A percentile compares a stretch with the other conserved stretches of the same genome.
These are phyloP conservation scores for Ceratina australensis DNA, from an alignment of 1,140 invertebrate genomes.

Conservation along the genomic window DNA sequence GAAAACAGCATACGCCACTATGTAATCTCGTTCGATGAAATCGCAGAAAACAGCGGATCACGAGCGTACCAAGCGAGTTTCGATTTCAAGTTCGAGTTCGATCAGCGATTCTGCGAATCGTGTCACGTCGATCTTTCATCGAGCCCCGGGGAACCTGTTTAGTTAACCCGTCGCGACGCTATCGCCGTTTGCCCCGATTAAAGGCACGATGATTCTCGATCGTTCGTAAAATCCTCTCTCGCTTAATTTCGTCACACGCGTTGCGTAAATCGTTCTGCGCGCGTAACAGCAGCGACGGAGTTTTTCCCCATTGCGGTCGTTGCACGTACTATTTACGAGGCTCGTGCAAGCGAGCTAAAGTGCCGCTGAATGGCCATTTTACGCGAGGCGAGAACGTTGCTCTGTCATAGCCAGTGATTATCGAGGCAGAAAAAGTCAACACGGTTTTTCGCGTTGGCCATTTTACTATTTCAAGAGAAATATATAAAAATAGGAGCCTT, in stretches of 20 bases:
- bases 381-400: conserved; percentile 42
- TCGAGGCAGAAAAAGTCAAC: conserved; percentile 24
- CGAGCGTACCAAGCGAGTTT: conserved; percentile 8
- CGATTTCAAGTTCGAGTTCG: conserved; percentile 61
- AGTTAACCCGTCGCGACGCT: neutral
- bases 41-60: conserved; percentile 19
- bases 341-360: conserved; percentile 30
- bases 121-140: conserved; percentile 47
- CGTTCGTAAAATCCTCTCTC: too few species aligned
- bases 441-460: neutral
- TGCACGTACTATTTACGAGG: conserved; percentile 32
- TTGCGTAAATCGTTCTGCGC: neutral
- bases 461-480: too few species aligned
- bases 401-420: conserved; percentile 33
- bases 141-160: conserved; percentile 50
- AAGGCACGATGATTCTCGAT: too few species aligned
- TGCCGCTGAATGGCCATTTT: conserved; percentile 41
- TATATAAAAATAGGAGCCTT: too few species aligned
- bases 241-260: conserved; percentile 26
- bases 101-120: conserved; percentile 50
- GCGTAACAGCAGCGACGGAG: neutral
- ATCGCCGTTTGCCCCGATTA: neutral
- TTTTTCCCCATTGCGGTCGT: conserved; percentile 32
- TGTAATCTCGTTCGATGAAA: conserved; percentile 7
- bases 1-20: too few species aligned